These are phyloP conservation scores for Chaenogobius annularis DNA, from an alignment of 2,113 vertebrate genomes.

Conservation along the genomic window DNA sequence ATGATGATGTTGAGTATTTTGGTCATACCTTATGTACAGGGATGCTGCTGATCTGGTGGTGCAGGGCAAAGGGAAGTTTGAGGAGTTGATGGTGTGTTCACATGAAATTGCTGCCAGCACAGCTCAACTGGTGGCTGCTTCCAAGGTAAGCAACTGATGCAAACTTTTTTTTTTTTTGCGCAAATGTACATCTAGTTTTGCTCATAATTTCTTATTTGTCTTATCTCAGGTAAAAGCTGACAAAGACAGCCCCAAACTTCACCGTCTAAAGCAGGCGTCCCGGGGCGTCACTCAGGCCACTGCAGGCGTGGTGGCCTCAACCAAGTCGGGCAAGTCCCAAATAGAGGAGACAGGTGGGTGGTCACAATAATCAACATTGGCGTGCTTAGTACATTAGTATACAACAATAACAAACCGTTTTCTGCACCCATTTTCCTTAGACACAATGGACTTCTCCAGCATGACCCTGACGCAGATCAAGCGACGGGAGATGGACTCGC, in stretches of 20 bases:
- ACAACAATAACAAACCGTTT: not conserved
- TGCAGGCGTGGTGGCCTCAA: slow-evolving; percentile 88
- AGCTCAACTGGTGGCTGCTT: slow-evolving; percentile 93
- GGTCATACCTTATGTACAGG: slow-evolving; percentile 68
- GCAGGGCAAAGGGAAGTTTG: slow-evolving; percentile 93
- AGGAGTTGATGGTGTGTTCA: slow-evolving; percentile 96
- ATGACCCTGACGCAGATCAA: slow-evolving; percentile 97
- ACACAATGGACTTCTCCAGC: slow-evolving; percentile 95
- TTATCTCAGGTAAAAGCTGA: slow-evolving; percentile 89
- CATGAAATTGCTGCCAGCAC: slow-evolving; percentile 96
- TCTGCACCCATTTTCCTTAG: slow-evolving; percentile 60
- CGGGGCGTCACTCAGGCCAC: slow-evolving; percentile 91
- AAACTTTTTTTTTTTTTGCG: not conserved
- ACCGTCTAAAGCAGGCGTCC: slow-evolving; percentile 87
- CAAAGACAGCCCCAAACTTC: slow-evolving; percentile 89
- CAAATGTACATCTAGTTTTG: not conserved
- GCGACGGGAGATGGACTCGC: slow-evolving; percentile 95
- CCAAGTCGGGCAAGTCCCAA: slow-evolving; percentile 90
- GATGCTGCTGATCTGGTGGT: slow-evolving; percentile 94
- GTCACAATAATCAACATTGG: not conserved
- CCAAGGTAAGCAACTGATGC: slow-evolving; percentile 81
- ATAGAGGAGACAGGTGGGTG: slow-evolving; percentile 89
- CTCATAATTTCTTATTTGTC: not conserved
- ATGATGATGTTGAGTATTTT: not conserved
- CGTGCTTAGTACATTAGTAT: not conserved